Evolutionary conservation across 2,113 vertebrate species (phyloP), one percentile per base, ranked within the genome.

Genomic region (Sphyrna mokarran): DNA sequence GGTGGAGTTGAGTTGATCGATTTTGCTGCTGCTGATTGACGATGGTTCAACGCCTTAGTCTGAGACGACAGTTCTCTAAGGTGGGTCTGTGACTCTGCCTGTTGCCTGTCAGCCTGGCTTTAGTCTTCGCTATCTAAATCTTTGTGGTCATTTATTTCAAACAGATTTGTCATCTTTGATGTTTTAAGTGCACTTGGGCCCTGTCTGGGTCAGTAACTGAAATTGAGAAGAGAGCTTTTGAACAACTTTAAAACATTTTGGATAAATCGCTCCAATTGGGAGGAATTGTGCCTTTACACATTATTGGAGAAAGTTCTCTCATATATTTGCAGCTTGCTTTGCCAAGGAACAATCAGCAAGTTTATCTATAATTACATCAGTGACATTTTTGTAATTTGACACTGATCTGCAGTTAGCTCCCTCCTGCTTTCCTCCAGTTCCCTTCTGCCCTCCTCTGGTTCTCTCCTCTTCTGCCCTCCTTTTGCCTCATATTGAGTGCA

Each of bases 31-130:
- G 40, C 43, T 33, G 48, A 89, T 54, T 90, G 96, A 97, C 91
- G 96, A 98, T 98, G 98, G 98, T 98, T 83, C 98, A 98, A 96
- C 97, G 98, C 96, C 98, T 98, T 96, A 98, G 97, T 97, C 97
- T 98, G 95, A 95, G 98, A 95, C 96, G 98, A 96, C 98, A 98
- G 97, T 97, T 98, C 61, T 98, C 98, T 6, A 98, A 98, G 98
- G 98, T 98, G 97, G 97, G 98, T 97, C 54, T 96, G 96, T 95
- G 70, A 89, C 58, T 54, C 48, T 58, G 29, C 40, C 54, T 89
- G 76, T 80, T 80, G 37, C 76, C 8, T 9, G 70, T 83, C 13
- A 3, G n/a, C 3, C 78, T 0, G n/a, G n/a, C 13, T 20, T 14
- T 37, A 40, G 37, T 18, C 78, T 40, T 40, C 40, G 70, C 7